Conservation (phyloP, 2,888 invertebrate genomes). For the Sipha maydis region DNA sequence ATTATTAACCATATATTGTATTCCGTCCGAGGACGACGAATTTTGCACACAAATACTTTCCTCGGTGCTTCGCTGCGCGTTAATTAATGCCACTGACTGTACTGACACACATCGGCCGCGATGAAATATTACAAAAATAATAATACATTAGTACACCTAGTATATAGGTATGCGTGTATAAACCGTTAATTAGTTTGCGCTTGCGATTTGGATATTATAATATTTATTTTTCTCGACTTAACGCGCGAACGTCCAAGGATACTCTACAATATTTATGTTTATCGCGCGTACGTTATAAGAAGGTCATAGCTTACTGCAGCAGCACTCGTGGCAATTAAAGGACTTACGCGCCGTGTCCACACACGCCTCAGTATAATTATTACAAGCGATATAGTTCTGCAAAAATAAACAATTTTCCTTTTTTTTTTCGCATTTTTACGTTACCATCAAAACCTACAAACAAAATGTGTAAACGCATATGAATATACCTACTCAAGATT, state of each 20-base stretch:
- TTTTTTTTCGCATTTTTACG: neutral
- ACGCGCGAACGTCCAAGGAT: conserved; percentile 21
- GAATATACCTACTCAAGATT: neutral
- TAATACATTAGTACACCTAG: neutral
- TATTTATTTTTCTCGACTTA: neutral
- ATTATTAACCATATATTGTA: neutral
- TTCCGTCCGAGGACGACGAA: neutral
- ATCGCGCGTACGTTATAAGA: neutral
- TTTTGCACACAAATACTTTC: neutral
- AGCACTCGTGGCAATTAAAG: conserved; percentile 17
- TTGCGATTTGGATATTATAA: neutral
- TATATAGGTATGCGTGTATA: neutral
- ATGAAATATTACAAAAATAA: no score
- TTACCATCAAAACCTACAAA: neutral
- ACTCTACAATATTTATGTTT: neutral
- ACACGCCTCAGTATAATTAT: neutral
- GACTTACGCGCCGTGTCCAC: neutral
- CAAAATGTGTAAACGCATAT: neutral
- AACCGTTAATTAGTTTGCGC: conserved; percentile 18
- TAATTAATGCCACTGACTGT: neutral
- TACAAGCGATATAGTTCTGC: neutral
- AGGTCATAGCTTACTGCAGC: neutral
- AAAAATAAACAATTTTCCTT: conserved; percentile 12
- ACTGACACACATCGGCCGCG: neutral
- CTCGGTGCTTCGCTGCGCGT: neutral